Evolutionary conservation across 2,113 vertebrate species (phyloP), one percentile per base, ranked within the genome.

Genomic region (Zeus faber): DNA sequence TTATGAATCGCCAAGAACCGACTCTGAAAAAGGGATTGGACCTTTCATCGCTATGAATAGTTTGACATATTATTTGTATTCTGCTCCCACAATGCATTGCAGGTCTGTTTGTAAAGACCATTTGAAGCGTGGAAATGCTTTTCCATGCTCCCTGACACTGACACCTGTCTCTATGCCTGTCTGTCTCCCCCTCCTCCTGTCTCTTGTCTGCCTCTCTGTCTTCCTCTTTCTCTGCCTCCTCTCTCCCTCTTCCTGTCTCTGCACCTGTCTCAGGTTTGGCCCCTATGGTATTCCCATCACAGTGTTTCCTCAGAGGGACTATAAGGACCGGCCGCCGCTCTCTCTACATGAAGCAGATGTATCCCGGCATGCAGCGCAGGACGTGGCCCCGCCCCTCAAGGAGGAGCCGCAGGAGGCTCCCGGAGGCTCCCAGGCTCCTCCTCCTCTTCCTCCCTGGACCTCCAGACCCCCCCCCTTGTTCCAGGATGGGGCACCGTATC

Each of bases 201-300:
- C 14, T 2, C 6, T 4, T n/a, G n/a, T 33, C 31, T 33, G 1
- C 29, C 29, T 31, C 9, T 35, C 31, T 8, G 7, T 9, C 31
- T 8, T 9, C 31, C 4, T 4, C 31, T 33, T 33, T 2, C 31
- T 29, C 27, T 29, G 4, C 27, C 14, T 2, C 6, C 2, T n/a
- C n/a, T 33, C 31, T 33, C 1, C 29, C 29, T 31, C 9, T 35
- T 13, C 9, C 2, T 9, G 9, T 8, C 6, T 13, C 4, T 4
- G 9, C 14, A 10, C 2, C 31, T 29, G 4, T 29, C 40, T 16
- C 58, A 99, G 97, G 91, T 98, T 98, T 61, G 97, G 97, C 77
- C 97, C 95, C 14, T 96, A 96, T 56, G 97, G 96, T 61, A 99
- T 99, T 74, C 96, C 97, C 70, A 92, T 98, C 88, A 96, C 97